Percentiles rank a stretch among this genome's conserved stretches.
Conservation (phyloP, 1,140 invertebrate species). For the Tachypleus tridentatus region DNA sequence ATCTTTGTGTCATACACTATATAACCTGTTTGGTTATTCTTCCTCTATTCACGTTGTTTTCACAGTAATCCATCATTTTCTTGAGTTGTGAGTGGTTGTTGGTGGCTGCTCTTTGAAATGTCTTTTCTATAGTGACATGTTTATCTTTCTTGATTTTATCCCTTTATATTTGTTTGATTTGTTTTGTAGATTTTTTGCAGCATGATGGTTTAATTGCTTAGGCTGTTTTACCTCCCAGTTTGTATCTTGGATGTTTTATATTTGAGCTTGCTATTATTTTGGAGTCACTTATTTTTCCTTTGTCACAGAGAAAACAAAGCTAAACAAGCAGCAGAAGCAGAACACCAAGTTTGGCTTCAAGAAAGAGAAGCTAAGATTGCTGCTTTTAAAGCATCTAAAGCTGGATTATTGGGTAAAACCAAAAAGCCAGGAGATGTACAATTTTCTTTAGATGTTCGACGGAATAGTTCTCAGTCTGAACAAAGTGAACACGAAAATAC, state of each 20-base stretch:
- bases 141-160: too few species aligned
- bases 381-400: constrained; percentile 4
- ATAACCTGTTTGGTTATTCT: too few species aligned
- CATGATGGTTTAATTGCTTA: background rate
- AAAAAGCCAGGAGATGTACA: background rate
- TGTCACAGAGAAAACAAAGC: constrained; percentile 45
- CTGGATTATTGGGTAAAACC: background rate
- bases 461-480: constrained; percentile 27
- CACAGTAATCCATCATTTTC: too few species aligned
- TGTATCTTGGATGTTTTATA: too few species aligned
- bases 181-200: too few species aligned
- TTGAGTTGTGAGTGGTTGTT: too few species aligned
- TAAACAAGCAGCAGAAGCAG: constrained; percentile 48
- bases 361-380: constrained; percentile 46
- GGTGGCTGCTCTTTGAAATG: too few species aligned
- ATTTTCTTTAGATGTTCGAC: constrained; percentile 20
- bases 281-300: constrained; percentile 2
- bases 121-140: too few species aligned
- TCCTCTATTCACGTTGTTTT: too few species aligned
- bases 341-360: constrained; percentile 50
- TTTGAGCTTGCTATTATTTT: too few species aligned
- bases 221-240: background rate
- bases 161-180: too few species aligned
- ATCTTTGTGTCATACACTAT: too few species aligned
- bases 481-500: constrained; percentile 26